phyloP scores from a whole-genome alignment of 2,797 vertebrate genomes.

The Anas bernieri region DNA sequence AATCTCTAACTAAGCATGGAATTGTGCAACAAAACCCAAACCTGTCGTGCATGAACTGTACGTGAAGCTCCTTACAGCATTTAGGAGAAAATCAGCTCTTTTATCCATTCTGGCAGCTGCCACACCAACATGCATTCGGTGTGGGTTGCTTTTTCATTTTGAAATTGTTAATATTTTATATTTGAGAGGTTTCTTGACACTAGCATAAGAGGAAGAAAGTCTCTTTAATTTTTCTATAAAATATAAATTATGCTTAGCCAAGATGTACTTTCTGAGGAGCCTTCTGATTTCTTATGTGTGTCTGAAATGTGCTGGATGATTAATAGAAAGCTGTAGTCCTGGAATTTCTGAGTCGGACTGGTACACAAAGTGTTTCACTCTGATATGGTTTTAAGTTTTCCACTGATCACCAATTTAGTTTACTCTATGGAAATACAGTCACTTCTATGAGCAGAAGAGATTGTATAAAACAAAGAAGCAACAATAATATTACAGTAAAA shows the following conservation, averaged over 20 bases:
- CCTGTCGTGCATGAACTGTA: background rate
- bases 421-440: background rate
- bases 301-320: background rate
- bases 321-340: background rate
- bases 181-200: background rate
- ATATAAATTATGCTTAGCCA: background rate
- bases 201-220: background rate
- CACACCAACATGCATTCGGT: background rate
- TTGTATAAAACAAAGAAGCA: background rate
- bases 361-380: background rate
- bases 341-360: background rate
- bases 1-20: background rate
- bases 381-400: background rate
- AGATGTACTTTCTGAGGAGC: background rate
- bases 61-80: background rate
- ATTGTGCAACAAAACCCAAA: background rate
- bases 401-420: background rate
- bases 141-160: background rate
- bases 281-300: background rate
- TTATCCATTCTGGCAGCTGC: background rate
- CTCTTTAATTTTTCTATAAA: background rate
- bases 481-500: background rate
- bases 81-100: background rate
- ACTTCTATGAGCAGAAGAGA: background rate
- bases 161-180: background rate